Evolutionary conservation across 2,888 invertebrate genomes (phyloP).

Genomic region (Lordiphosa andalusiaca): DNA sequence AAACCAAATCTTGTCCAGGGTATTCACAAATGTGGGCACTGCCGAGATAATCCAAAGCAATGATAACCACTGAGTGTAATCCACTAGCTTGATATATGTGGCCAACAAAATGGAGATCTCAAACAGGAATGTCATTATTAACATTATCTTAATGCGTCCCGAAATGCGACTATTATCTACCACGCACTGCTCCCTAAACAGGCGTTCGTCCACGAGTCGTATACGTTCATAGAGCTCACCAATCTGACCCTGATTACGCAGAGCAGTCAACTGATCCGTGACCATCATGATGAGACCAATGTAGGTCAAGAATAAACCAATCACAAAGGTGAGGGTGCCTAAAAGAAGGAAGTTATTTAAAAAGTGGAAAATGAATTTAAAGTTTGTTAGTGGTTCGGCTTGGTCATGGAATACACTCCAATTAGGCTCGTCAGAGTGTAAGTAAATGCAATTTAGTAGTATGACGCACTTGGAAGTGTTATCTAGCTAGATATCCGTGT

Average conservation of each 20-base stretch:
- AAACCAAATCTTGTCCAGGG: slow-evolving; percentile 80
- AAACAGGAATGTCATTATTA: slow-evolving; percentile 62
- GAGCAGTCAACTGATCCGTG: slow-evolving; percentile 77
- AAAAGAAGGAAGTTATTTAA: neutral
- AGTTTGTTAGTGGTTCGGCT: no score
- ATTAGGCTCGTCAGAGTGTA: no score
- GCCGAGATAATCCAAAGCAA: slow-evolving; percentile 74
- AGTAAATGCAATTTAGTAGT: neutral
- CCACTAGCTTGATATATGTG: slow-evolving; percentile 69
- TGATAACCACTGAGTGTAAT: slow-evolving; percentile 66
- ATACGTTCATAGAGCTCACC: slow-evolving; percentile 77
- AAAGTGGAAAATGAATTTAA: neutral
- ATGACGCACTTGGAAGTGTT: neutral
- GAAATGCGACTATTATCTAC: slow-evolving; percentile 67
- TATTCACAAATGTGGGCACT: slow-evolving; percentile 77
- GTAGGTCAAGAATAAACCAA: slow-evolving; percentile 79
- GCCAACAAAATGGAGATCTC: slow-evolving; percentile 71
- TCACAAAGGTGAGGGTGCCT: slow-evolving; percentile 79
- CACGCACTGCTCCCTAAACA: slow-evolving; percentile 71
- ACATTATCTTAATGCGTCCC: slow-evolving; percentile 68
- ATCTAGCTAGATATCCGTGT: no score
- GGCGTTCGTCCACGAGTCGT: slow-evolving; percentile 75
- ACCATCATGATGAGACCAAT: slow-evolving; percentile 79
- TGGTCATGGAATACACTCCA: no score
- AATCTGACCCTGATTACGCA: slow-evolving; percentile 76